Conservation (phyloP, 2,888 invertebrate species). For the Synergus itoensis region DNA sequence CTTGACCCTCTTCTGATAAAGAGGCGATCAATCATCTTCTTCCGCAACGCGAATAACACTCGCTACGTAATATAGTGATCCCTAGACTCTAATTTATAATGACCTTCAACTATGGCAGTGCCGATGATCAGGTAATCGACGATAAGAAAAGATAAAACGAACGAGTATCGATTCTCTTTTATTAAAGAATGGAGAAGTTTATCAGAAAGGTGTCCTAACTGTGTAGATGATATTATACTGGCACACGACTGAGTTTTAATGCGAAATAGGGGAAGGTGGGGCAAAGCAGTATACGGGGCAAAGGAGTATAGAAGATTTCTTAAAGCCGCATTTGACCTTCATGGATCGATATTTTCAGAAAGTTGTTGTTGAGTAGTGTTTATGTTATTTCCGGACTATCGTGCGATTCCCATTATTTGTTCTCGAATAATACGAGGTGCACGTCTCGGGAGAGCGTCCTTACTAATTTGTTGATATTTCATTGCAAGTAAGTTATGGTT, state of each 20-base stretch:
- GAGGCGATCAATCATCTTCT: constrained; percentile 35
- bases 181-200: neutral
- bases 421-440: no score
- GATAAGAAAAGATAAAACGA: constrained; percentile 1
- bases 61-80: constrained; percentile 39
- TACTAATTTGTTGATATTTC: no score
- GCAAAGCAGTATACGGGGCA: no score
- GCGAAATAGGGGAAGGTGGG: no score
- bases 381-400: no score
- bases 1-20: constrained; percentile 24
- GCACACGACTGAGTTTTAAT: constrained; percentile 17
- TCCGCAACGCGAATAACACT: constrained; percentile 21
- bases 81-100: constrained; percentile 31
- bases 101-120: neutral
- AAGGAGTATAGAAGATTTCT: no score
- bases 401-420: no score
- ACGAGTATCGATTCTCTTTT: neutral
- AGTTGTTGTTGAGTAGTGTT: no score
- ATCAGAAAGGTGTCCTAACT: neutral
- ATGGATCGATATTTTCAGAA: no score
- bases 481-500: no score
- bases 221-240: constrained; percentile 3
- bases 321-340: no score
- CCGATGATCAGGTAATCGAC: constrained; percentile 14
- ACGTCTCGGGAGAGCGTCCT: no score